Conservation (phyloP, 2,113 vertebrate species). For the Fukomys damarensis region DNA sequence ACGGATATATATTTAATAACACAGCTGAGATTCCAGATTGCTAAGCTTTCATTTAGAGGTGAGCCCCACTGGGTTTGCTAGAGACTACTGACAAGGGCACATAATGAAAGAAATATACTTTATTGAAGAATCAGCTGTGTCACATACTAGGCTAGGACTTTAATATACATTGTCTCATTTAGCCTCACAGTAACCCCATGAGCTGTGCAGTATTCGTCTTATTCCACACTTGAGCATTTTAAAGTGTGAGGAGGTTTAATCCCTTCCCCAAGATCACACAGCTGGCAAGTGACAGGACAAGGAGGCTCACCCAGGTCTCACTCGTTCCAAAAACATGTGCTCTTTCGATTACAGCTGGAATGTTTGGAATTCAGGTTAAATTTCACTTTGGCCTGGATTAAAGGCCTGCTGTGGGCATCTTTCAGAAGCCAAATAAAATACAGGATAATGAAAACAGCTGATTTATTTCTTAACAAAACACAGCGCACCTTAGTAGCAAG, state of each 20-base stretch:
- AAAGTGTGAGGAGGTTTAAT: not conserved
- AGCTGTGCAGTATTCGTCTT: not conserved
- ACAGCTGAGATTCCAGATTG: not conserved
- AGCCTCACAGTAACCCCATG: not conserved
- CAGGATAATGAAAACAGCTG: constrained; percentile 37
- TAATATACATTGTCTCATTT: not conserved
- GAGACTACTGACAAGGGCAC: not conserved
- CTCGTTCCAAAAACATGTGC: not conserved
- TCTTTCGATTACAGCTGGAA: constrained; percentile 45
- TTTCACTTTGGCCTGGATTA: constrained; percentile 28
- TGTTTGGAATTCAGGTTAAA: constrained; percentile 53
- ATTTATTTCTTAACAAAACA: not conserved
- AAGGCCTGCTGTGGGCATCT: constrained; percentile 26
- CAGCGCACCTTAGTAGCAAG: not conserved
- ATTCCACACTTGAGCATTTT: not conserved
- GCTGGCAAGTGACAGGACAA: not conserved
- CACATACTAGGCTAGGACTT: not conserved
- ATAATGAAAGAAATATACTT: not conserved
- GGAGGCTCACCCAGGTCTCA: not conserved
- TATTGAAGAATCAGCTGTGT: not conserved
- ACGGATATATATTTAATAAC: not conserved
- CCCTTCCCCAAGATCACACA: not conserved
- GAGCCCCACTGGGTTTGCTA: not conserved
- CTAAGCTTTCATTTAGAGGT: not conserved
- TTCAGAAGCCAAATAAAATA: constrained; percentile 23